Evolutionary conservation across 2,888 invertebrate species (phyloP).

Genomic region (Brenthis daphne): DNA sequence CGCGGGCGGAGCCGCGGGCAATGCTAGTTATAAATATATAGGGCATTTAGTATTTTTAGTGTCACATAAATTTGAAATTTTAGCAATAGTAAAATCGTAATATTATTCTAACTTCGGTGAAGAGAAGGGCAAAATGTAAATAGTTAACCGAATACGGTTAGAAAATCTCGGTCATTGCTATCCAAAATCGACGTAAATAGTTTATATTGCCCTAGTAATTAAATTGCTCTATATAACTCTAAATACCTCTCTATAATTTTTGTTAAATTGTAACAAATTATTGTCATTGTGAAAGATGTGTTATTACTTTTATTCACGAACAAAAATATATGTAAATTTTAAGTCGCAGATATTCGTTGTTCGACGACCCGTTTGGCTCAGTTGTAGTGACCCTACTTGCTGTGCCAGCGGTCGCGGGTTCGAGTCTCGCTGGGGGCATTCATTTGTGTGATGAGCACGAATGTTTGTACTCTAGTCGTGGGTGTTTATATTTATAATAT

Average conservation of each 20-base stretch:
- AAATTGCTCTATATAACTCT: background rate
- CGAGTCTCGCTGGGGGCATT: no score
- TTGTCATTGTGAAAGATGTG: background rate
- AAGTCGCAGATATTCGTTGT: no score
- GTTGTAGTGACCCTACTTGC: no score
- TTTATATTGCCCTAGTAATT: conserved; percentile 1
- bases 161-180: conserved; percentile 34
- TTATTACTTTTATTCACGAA: no score
- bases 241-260: background rate
- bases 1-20: no score
- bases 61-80: background rate
- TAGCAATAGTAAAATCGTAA: conserved; percentile 2
- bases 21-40: background rate
- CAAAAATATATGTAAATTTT: no score
- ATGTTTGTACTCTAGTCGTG: no score
- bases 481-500: no score
- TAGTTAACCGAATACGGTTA: conserved; percentile 16
- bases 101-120: conserved; percentile 18
- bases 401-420: no score
- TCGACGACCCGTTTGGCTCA: no score
- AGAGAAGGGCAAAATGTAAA: conserved; percentile 36
- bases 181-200: conserved; percentile 12
- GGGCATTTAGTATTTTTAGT: background rate
- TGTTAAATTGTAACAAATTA: background rate
- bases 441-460: no score